Base-by-base conservation (phyloP, 2,797 vertebrate genomes). In the Netta rufina region DNA sequence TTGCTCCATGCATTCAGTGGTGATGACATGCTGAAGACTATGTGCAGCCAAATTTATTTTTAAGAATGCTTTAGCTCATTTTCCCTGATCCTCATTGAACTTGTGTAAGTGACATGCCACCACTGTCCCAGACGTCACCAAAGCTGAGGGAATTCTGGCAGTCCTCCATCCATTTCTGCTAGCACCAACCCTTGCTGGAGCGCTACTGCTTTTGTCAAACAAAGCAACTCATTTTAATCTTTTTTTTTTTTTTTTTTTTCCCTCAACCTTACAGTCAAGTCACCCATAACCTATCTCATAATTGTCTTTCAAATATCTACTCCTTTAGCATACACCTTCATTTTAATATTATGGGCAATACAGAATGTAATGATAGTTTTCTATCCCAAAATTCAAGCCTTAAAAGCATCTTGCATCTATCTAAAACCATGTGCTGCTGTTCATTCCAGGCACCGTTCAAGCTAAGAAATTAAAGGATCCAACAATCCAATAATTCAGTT, bases 1-100 rank as follows among this genome's bases (percentile, higher is more conserved):
- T 89, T 74, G 57, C 82, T 93, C 87, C 84, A 61, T 80, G 60
- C 38, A 12, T 78, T 81, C 39, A 10, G 56, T 24, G 60, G 22
- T 65, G 66, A 73, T n/a, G 39, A 74, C 81, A 85, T 9, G 4
- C 47, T 49, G 64, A 73, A 90, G 84, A 18, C 12, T 41, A 27
- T 65, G 71, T 64, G 28, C 93, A 92, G 92, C 94, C 96, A 92
- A 84, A 84, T 71, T 87, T 92, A 74, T 86, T 90, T 96, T 91
- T 53, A 73, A 82, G 67, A 77, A 32, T 53, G 43, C 43, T 77
- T 66, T 51, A 88, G 73, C 20, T 84, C 38, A 2, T 93, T 94
- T 95, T 84, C 30, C 45, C 51, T 64, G 25, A 53, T 90, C 32
- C 49, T 81, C 18, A 22, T 7, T 83, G 61, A 87, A 61, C 24